Evolutionary conservation across 2,113 vertebrate genomes (phyloP).

Genomic region (Sisor rabdophorus): DNA sequence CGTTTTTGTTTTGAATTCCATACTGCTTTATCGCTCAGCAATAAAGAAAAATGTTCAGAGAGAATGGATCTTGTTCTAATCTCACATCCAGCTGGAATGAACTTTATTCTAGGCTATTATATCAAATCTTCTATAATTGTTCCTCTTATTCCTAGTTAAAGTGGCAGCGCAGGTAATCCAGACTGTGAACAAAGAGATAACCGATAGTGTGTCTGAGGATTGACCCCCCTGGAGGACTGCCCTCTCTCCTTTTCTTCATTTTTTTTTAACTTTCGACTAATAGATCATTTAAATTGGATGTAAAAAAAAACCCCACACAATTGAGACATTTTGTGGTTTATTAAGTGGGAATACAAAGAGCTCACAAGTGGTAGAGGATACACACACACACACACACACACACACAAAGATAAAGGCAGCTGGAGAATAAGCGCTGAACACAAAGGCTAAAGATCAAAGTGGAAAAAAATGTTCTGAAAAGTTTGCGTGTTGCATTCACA

Average conservation of each 20-base stretch:
- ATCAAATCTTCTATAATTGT: neutral
- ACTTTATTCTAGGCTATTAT: neutral
- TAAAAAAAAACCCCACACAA: neutral
- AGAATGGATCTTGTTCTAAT: neutral
- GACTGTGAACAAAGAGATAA: conserved; percentile 35
- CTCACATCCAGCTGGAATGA: neutral
- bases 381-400: neutral
- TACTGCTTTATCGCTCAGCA: conserved; percentile 14
- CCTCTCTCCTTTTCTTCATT: neutral
- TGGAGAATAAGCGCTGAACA: conserved; percentile 6
- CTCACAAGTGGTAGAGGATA: neutral
- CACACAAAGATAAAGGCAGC: neutral
- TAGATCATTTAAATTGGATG: conserved; percentile 25
- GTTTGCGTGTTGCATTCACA: neutral
- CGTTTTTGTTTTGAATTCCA: neutral
- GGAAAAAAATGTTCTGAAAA: neutral
- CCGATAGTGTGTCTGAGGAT: conserved; percentile 25
- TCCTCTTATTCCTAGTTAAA: neutral
- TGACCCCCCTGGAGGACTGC: neutral
- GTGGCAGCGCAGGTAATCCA: neutral
- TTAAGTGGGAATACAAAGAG: conserved; percentile 18
- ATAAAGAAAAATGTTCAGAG: too few relatives aligned
- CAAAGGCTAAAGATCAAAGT: conserved; percentile 13
- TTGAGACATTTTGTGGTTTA: conserved; percentile 5
- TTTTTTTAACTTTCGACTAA: conserved; percentile 2